phyloP scores from a whole-genome alignment of 2,797 vertebrate species.

The Crypturellus tataupa region DNA sequence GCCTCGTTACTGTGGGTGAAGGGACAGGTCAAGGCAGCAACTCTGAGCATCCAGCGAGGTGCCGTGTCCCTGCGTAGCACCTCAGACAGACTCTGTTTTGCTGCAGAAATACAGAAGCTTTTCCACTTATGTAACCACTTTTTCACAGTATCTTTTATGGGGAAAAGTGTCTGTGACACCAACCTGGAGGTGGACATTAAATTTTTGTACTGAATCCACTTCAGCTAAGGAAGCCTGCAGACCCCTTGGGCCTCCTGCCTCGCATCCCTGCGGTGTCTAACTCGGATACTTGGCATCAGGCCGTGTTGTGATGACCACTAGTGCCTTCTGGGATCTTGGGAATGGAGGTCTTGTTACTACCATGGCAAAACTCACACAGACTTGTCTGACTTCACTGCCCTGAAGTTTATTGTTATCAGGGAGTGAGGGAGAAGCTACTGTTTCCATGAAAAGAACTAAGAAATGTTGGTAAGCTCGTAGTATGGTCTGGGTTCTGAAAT shows the following conservation, averaged over 20 bases:
- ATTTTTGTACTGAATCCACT: not conserved
- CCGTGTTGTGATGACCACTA: conserved; percentile 12
- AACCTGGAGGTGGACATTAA: not conserved
- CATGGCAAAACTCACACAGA: not conserved
- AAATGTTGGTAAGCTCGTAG: not conserved
- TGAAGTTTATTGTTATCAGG: not conserved
- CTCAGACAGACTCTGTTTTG: not conserved
- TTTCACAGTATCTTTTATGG: not conserved
- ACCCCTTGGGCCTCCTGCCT: not conserved
- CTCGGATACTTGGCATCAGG: not conserved
- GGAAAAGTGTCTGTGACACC: not conserved
- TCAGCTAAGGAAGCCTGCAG: not conserved
- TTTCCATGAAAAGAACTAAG: not conserved
- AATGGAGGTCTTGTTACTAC: not conserved
- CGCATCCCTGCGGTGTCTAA: not conserved
- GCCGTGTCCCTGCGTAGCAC: not conserved
- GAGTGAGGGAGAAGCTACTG: not conserved
- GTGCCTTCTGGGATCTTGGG: conserved; percentile 31
- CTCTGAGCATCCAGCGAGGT: not conserved
- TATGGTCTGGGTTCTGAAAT: not conserved
- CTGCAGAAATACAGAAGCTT: not conserved
- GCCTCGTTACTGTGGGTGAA: not conserved
- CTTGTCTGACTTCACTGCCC: not conserved
- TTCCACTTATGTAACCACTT: not conserved
- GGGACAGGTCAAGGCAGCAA: not conserved